These are phyloP conservation scores for Urocyon cinereoargenteus DNA, from an alignment of 2,797 vertebrate genomes.

Conservation along the genomic window DNA sequence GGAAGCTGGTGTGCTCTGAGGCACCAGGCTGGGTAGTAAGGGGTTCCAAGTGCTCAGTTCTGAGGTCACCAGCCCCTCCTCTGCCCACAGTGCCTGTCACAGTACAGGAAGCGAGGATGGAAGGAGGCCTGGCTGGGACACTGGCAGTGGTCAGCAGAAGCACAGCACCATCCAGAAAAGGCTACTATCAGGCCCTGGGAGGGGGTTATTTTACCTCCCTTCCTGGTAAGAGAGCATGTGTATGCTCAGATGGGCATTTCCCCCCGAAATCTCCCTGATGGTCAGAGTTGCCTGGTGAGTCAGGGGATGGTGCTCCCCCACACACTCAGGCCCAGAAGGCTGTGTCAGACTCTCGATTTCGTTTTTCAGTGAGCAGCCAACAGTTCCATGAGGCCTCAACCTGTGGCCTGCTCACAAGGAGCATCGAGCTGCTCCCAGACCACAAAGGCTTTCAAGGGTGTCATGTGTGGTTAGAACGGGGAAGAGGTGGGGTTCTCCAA, in stretches of 20 bases:
- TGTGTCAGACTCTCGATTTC: accelerated
- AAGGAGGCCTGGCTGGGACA: accelerated
- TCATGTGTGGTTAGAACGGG: accelerated
- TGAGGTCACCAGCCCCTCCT: background rate
- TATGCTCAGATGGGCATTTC: background rate
- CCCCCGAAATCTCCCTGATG: background rate
- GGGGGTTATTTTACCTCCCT: accelerated
- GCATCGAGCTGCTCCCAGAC: background rate
- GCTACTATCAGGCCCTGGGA: background rate
- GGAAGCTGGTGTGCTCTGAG: background rate
- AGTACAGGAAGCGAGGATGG: background rate
- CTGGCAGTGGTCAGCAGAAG: background rate
- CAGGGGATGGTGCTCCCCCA: too few relatives aligned
- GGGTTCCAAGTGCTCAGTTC: accelerated
- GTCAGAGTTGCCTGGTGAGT: background rate
- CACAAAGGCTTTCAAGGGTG: background rate
- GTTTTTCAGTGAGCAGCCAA: background rate
- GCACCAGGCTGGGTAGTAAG: background rate
- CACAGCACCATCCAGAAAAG: background rate
- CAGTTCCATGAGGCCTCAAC: too few relatives aligned
- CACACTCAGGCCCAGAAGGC: background rate
- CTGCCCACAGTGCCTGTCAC: background rate
- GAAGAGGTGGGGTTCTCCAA: too few relatives aligned
- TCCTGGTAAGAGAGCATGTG: background rate
- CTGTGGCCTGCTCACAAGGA: accelerated